phyloP scores from a whole-genome alignment of 2,888 invertebrate genomes.

The Cheilosia grossa region DNA sequence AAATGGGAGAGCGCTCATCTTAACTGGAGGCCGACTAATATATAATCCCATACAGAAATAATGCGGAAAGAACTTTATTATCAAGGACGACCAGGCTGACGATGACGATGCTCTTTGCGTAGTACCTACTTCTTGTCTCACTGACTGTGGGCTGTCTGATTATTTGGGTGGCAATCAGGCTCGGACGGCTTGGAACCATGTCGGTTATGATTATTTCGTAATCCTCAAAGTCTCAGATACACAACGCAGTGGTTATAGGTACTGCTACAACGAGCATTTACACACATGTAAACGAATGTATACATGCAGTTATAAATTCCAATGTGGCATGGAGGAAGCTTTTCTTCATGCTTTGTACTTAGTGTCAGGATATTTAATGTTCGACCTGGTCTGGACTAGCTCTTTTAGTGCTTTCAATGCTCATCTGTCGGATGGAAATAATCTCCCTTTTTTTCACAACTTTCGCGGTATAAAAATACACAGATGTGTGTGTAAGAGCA shows the following conservation, averaged over 20 bases:
- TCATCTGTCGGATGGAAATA: slow-evolving; percentile 44
- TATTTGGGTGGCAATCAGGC: slow-evolving; percentile 55
- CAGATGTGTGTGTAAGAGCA: neutral
- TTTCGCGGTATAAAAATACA: neutral
- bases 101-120: slow-evolving; percentile 57
- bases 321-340: slow-evolving; percentile 1
- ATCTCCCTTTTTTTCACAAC: neutral
- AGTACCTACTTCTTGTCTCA: slow-evolving; percentile 37
- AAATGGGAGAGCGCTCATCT: slow-evolving; percentile 54
- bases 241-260: slow-evolving; percentile 32
- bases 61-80: slow-evolving; percentile 64
- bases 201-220: slow-evolving; percentile 68
- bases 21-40: slow-evolving; percentile 63
- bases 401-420: slow-evolving; percentile 52
- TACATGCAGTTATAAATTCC: neutral
- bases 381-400: slow-evolving; percentile 58
- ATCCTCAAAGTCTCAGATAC: slow-evolving; percentile 62
- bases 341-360: slow-evolving; percentile 48
- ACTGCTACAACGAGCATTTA: slow-evolving; percentile 5
- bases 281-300: too few relatives aligned
- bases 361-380: slow-evolving; percentile 68
- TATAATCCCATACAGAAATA: slow-evolving; percentile 63
- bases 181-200: slow-evolving; percentile 44
- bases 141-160: slow-evolving; percentile 24
- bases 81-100: slow-evolving; percentile 64